A percentile compares a stretch with the other conserved stretches of the same genome.
Evolutionary conservation across 2,113 vertebrate genomes (phyloP).

Genomic region (Equus quagga): DNA sequence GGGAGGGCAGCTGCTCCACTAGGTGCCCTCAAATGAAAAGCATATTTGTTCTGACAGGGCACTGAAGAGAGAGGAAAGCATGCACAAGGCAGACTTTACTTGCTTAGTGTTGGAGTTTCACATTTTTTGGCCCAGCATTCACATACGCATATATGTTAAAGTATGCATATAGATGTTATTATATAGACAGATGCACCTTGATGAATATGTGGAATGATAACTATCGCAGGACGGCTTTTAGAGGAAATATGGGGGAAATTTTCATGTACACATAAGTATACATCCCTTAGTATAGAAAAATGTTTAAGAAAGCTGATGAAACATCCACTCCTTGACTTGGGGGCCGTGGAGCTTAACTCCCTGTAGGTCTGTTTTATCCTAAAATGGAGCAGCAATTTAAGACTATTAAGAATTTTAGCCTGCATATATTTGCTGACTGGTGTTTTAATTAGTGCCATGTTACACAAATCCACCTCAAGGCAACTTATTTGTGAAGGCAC

Average conservation of each 20-base stretch:
- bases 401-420: neutral
- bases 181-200: neutral
- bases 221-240: neutral
- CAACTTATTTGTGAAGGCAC: neutral
- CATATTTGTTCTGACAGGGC: neutral
- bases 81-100: neutral
- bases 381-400: neutral
- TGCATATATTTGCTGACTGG: neutral
- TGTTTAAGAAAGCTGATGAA: neutral
- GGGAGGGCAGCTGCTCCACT: rapidly evolving
- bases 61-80: neutral
- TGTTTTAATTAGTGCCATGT: neutral
- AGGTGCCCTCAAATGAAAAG: neutral
- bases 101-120: neutral
- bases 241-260: neutral
- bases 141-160: neutral
- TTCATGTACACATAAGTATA: neutral
- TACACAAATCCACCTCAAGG: neutral
- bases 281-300: neutral
- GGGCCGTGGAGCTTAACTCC: neutral
- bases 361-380: neutral
- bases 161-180: neutral
- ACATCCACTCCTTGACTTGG: neutral
- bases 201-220: neutral
- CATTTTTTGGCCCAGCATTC: neutral